Evolutionary conservation across 2,113 vertebrate genomes (phyloP).

Genomic region (Serilophus lunatus): DNA sequence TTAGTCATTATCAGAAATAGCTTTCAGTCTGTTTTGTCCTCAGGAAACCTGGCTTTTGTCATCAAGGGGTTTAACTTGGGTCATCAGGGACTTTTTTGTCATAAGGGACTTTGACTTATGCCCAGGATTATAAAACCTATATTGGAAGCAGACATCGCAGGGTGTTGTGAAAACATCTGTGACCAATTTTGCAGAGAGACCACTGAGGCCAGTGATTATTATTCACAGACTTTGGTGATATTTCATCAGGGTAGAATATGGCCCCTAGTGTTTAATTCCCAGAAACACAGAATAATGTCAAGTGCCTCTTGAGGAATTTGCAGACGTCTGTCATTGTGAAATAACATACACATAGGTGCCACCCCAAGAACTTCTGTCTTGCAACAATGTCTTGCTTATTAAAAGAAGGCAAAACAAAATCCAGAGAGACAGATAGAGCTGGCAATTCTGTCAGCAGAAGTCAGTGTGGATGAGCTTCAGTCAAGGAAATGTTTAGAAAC

Average conservation of each 20-base stretch:
- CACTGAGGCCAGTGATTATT: neutral
- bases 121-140: neutral
- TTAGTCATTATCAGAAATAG: neutral
- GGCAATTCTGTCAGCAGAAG: constrained; percentile 15
- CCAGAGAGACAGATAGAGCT: neutral
- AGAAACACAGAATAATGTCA: neutral
- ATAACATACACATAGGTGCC: neutral
- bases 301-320: neutral
- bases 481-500: constrained; percentile 40
- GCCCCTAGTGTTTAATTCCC: neutral
- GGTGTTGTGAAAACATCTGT: neutral
- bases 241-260: neutral
- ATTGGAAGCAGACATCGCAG: neutral
- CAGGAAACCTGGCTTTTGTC: neutral
- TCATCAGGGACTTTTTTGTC: neutral
- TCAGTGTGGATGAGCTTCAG: neutral
- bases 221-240: neutral
- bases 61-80: neutral
- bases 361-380: constrained; percentile 2
- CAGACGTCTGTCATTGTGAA: neutral
- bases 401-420: constrained; percentile 1
- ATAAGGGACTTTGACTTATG: neutral
- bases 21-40: neutral
- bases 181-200: neutral
- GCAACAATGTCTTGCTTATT: neutral